phyloP scores from a whole-genome alignment of 2,113 vertebrate species.

The Sardina pilchardus region DNA sequence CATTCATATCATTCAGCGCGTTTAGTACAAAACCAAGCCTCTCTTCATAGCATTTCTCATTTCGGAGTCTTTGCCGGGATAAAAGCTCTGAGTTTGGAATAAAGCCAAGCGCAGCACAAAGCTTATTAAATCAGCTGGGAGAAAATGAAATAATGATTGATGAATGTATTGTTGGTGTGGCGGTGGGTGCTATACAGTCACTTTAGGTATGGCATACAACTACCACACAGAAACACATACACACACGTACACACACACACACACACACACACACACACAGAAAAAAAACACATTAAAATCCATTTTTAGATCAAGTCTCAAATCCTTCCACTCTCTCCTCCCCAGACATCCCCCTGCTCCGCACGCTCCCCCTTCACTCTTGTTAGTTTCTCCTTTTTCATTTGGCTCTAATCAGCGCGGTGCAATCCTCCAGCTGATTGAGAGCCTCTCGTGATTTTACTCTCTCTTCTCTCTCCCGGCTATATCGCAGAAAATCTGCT shows the following conservation, averaged over 20 bases:
- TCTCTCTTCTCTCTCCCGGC: conserved; percentile 4
- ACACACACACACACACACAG: conserved; percentile 12
- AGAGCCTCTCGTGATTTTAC: conserved; percentile 26
- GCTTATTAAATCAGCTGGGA: conserved; percentile 17
- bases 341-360: conserved; percentile 17
- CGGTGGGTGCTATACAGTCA: background rate
- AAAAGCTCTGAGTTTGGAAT: background rate
- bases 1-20: background rate
- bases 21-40: background rate
- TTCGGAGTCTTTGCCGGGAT: background rate
- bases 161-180: background rate
- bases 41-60: background rate
- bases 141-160: conserved; percentile 26
- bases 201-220: conserved; percentile 20
- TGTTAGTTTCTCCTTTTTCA: conserved; percentile 37
- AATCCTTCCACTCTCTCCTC: background rate
- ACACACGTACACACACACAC: conserved; percentile 17
- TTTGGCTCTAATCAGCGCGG: conserved; percentile 41
- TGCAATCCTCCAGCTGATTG: conserved; percentile 27
- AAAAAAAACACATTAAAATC: conserved; percentile 24
- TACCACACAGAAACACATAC: background rate
- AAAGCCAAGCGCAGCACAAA: background rate
- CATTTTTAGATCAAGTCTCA: conserved; percentile 38
- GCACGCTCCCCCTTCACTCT: background rate
- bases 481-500: conserved; percentile 31